Base-by-base conservation (phyloP, 2,888 invertebrate genomes). In the Mayetiola destructor region DNA sequence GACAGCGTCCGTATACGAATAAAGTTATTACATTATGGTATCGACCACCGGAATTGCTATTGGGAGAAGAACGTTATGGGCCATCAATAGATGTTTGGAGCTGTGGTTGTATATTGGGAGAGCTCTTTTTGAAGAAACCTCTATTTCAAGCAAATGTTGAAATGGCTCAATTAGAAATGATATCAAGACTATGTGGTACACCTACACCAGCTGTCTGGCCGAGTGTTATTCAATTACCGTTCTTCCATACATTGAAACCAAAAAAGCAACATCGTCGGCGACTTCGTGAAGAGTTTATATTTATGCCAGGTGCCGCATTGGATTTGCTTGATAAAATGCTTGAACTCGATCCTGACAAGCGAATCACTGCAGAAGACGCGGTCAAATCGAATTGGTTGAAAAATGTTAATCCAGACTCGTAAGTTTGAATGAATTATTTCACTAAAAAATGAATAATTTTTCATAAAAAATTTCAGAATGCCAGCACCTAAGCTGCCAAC, bases 71-170 rank as follows among this genome's bases (percentile, higher is more conserved):
- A 75, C 80, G 80, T 9, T 99, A 99, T 70, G 96, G 96, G 0
- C 93, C 97, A 0, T 88, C 95, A 0, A 93, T 99, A 60, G 99
- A 99, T 74, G 92, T 99, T 8, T 99, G 99, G 99, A 96, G 95
- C 68, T 95, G 95, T 75, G 99, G 99, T 65, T 99, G 99, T 70
- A 99, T 99, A 64, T 78, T 99, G 55, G 99, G 96, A 10, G 99
- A 99, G 76, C 77, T 99, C 60, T 99, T 99, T 75, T 80, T 85
- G 53, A 94, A 94, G 68, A 89, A 90, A 65, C 96, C 99, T 1
- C 78, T 99, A 52, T 99, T 99, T 73, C 93, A 90, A 79, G 96
- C 93, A 1, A 91, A 88, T 69, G 79, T 85, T 57, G 97, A 99
- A 75, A 80, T 92, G 79, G 83, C 85, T 74, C 96, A 96, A 69